Conservation (phyloP, 2,113 vertebrate species). For the Ptychochromis oligacanthus region DNA sequence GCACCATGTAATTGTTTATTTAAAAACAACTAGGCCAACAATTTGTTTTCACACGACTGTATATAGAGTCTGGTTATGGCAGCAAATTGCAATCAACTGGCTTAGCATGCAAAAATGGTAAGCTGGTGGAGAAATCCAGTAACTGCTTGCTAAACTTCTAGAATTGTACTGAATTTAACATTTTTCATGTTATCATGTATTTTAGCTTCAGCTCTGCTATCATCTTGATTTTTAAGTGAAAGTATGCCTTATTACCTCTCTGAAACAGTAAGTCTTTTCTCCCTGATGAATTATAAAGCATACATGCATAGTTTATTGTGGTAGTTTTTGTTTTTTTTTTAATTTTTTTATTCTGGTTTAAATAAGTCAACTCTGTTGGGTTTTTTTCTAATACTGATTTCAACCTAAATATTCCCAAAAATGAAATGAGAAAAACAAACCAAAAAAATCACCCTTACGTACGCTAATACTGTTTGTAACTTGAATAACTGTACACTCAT, state of each 20-base stretch:
- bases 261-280: background rate
- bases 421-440: background rate
- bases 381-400: background rate
- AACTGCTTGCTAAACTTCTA: background rate
- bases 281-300: background rate
- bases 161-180: no score
- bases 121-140: background rate
- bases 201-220: background rate
- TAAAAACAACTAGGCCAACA: background rate
- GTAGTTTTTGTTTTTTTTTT: no score
- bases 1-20: accelerated
- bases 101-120: background rate
- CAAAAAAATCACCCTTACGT: background rate
- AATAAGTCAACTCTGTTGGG: background rate
- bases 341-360: background rate
- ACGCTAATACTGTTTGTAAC: background rate
- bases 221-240: background rate
- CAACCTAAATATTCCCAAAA: background rate
- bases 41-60: no score
- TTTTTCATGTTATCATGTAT: no score
- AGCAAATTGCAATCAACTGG: accelerated
- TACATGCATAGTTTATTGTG: background rate
- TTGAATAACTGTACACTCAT: background rate
- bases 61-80: background rate
- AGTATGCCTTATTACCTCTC: accelerated